phyloP scores from a whole-genome alignment of 1,140 invertebrate species.

The Diabrotica virgifera region DNA sequence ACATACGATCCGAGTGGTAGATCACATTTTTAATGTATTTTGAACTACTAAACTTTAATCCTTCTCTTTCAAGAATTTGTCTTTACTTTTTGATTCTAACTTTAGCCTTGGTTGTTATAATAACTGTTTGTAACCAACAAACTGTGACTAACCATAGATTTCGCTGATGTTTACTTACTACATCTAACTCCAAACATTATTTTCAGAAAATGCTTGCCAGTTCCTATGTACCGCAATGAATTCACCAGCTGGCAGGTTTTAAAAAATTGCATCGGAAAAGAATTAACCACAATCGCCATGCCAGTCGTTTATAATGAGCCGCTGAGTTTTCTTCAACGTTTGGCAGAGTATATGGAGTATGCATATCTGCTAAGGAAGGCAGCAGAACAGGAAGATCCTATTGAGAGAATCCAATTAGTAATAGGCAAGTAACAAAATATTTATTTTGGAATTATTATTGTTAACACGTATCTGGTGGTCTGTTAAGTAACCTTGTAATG shows the following conservation, averaged over 20 bases:
- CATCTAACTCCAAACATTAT: not conserved
- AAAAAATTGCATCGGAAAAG: constrained; percentile 93
- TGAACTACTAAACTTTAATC: too few species aligned
- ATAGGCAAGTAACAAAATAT: constrained; percentile 49
- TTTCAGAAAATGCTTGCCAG: constrained; percentile 62
- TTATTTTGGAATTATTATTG: too few species aligned
- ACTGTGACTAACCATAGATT: too few species aligned
- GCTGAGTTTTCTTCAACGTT: constrained; percentile 89
- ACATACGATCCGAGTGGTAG: too few species aligned
- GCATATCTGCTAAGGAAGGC: constrained; percentile 78
- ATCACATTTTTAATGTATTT: too few species aligned
- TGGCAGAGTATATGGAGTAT: constrained; percentile 95
- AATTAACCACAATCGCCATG: constrained; percentile 96
- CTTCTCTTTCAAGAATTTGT: too few species aligned
- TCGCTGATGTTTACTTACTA: too few species aligned
- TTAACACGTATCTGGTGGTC: too few species aligned
- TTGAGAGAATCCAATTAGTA: constrained; percentile 72
- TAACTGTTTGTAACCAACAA: too few species aligned
- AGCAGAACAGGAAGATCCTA: constrained; percentile 69
- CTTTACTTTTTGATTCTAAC: too few species aligned
- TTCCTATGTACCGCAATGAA: constrained; percentile 82
- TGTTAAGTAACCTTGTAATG: too few species aligned
- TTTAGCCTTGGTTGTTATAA: too few species aligned
- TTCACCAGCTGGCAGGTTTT: constrained; percentile 93
- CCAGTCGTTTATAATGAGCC: constrained; percentile 97